These are phyloP conservation scores for Conchocele bisecta DNA, from an alignment of 2,888 invertebrate genomes.

Conservation along the genomic window DNA sequence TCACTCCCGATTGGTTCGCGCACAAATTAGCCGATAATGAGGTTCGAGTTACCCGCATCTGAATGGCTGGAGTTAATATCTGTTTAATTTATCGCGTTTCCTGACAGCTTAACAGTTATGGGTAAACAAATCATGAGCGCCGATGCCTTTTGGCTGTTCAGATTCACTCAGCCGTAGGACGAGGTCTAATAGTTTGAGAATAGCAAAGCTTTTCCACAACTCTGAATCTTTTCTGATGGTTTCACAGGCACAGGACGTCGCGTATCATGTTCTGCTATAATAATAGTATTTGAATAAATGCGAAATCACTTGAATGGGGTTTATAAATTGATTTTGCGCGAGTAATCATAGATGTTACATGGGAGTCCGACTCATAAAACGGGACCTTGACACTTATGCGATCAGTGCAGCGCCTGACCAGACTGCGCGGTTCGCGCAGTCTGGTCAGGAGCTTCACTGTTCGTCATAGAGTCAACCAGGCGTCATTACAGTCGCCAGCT, in stretches of 20 bases:
- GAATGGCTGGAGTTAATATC: conserved; percentile 57
- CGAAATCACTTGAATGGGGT: conserved; percentile 42
- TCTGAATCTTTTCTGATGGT: conserved; percentile 26
- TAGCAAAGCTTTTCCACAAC: conserved; percentile 38
- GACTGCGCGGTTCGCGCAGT: too few relatives aligned
- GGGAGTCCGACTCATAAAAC: conserved; percentile 34
- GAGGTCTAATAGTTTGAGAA: conserved; percentile 43
- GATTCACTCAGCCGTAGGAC: conserved; percentile 42
- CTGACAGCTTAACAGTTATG: conserved; percentile 49
- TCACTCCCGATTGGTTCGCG: conserved; percentile 51
- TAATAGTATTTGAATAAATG: conserved; percentile 48
- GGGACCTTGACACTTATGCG: too few relatives aligned
- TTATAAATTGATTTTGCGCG: conserved; percentile 61
- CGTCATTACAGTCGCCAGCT: too few relatives aligned
- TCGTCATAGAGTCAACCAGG: too few relatives aligned
- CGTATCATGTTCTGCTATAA: conserved; percentile 47
- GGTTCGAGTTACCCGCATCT: conserved; percentile 54
- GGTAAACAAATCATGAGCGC: conserved; percentile 54
- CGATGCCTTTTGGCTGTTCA: conserved; percentile 29
- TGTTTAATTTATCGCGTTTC: conserved; percentile 57
- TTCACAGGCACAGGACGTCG: conserved; percentile 31
- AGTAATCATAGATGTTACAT: conserved; percentile 44
- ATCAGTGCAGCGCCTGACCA: too few relatives aligned
- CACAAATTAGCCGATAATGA: conserved; percentile 67
- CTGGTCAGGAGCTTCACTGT: too few relatives aligned